Evolutionary conservation across 2,888 invertebrate genomes (phyloP).

Genomic region (Bursaphelenchus okinawaensis): DNA sequence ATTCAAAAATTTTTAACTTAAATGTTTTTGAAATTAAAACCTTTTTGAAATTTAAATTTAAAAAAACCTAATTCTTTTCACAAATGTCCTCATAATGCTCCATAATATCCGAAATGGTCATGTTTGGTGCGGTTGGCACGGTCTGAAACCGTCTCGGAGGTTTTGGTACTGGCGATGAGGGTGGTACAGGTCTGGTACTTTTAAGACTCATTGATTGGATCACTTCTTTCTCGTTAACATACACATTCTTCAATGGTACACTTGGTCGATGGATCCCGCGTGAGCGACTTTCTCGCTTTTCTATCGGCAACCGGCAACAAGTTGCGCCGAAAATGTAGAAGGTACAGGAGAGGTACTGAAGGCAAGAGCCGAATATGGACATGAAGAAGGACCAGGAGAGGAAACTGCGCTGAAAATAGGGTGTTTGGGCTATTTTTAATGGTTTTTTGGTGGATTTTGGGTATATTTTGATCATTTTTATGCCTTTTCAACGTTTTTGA

Average conservation of each 20-base stretch:
- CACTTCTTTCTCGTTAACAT: neutral
- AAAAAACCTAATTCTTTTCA: neutral
- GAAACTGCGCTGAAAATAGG: neutral
- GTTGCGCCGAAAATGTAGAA: neutral
- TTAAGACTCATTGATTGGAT: neutral
- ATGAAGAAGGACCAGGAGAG: neutral
- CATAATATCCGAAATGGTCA: neutral
- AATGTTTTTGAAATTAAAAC: no score
- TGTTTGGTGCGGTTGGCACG: neutral
- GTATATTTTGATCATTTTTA: no score
- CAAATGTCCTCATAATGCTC: neutral
- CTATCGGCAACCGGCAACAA: neutral
- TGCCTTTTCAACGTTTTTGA: no score
- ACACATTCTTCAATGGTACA: neutral
- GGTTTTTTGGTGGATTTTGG: no score
- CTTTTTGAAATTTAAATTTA: no score
- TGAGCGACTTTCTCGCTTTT: neutral
- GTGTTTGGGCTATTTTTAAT: no score
- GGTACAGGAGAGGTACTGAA: neutral
- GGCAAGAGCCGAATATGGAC: neutral
- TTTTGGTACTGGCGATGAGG: neutral
- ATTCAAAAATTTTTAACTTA: no score
- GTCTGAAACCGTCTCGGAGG: neutral
- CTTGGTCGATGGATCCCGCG: neutral
- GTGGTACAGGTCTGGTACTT: neutral